Conservation (phyloP, 2,797 vertebrate genomes). For the Galagoides demidoff region DNA sequence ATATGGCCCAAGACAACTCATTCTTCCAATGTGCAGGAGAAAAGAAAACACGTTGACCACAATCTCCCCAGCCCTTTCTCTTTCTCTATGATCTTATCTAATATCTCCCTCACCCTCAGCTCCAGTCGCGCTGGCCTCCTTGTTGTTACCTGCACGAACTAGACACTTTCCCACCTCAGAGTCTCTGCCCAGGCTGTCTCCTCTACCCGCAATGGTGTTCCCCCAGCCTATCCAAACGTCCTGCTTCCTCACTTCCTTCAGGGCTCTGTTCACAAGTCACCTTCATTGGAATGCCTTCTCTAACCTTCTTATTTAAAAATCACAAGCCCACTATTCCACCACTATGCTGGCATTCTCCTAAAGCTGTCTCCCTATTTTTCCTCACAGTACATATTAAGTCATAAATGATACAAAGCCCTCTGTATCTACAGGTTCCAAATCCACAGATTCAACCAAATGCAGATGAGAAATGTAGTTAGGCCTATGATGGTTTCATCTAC, state of each 20-base stretch:
- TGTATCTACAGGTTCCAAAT: neutral
- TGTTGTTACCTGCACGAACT: neutral
- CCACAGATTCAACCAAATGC: neutral
- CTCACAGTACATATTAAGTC: neutral
- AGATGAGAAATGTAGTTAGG: neutral
- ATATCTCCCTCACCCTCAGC: neutral
- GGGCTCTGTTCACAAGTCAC: neutral
- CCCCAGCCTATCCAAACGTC: neutral
- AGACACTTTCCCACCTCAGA: neutral
- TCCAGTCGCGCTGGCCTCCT: neutral
- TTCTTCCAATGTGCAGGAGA: too few relatives aligned
- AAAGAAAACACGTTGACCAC: neutral
- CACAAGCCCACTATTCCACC: neutral
- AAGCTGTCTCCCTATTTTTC: slow-evolving; percentile 10
- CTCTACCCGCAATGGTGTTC: neutral
- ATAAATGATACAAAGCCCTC: neutral
- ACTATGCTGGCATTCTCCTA: neutral
- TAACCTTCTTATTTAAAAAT: neutral
- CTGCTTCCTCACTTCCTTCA: neutral
- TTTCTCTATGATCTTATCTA: neutral
- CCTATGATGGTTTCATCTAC: neutral
- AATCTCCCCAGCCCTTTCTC: neutral
- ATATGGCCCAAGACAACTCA: too few relatives aligned
- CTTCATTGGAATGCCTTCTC: neutral
- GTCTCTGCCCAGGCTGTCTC: neutral